Evolutionary conservation across 2,113 vertebrate species (phyloP).

Genomic region (Pollachius pollachius): DNA sequence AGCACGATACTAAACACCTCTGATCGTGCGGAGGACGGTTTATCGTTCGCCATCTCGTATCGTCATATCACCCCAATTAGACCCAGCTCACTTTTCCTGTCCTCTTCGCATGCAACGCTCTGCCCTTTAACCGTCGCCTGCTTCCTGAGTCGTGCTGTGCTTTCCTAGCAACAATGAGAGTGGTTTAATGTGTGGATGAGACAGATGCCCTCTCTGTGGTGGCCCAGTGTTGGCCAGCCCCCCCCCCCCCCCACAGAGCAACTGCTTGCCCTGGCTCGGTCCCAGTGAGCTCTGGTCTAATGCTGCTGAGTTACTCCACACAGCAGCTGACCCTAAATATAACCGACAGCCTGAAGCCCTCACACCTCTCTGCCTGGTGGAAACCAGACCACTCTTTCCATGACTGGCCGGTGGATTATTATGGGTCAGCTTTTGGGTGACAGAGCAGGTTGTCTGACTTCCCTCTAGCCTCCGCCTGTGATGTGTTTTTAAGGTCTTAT

Average conservation of each 20-base stretch:
- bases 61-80: too few species aligned
- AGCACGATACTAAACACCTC: too few species aligned
- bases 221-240: background rate
- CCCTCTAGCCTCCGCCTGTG: too few species aligned
- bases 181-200: background rate
- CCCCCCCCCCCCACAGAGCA: conserved; percentile 4
- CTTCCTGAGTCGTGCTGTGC: too few species aligned
- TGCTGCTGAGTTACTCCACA: background rate
- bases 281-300: conserved; percentile 5
- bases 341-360: background rate
- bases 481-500: too few species aligned
- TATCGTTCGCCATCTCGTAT: too few species aligned
- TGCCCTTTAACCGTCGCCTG: too few species aligned
- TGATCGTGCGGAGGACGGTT: too few species aligned
- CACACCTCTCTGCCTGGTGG: conserved; percentile 2
- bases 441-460: too few species aligned
- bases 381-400: background rate
- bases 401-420: background rate
- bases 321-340: conserved; percentile 28
- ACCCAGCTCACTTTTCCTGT: too few species aligned
- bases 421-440: too few species aligned
- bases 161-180: background rate
- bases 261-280: background rate
- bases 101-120: too few species aligned
- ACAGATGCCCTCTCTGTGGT: background rate